Percentiles rank a stretch among this genome's conserved stretches.
phyloP scores from a whole-genome alignment of 2,888 invertebrate species.

The Cryptops parisi region DNA sequence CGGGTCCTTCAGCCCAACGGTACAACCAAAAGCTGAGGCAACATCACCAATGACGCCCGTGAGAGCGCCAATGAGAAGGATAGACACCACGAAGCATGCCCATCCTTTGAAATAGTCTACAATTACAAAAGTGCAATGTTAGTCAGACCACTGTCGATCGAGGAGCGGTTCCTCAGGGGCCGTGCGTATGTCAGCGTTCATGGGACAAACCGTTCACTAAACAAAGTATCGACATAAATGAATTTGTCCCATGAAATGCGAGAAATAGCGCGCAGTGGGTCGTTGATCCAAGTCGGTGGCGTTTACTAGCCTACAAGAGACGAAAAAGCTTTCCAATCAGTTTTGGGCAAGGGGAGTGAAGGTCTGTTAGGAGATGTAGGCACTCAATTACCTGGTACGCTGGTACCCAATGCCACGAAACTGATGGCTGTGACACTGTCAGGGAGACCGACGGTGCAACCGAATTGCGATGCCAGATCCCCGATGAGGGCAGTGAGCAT shows the following conservation, averaged over 20 bases:
- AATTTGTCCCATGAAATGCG: no score
- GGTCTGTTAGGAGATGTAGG: no score
- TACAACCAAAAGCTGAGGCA: constrained; percentile 95
- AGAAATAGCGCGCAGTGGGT: no score
- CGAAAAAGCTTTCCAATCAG: no score
- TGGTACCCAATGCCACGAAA: constrained; percentile 95
- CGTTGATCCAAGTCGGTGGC: no score
- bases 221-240: no score
- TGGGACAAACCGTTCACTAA: no score
- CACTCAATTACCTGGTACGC: constrained; percentile 81
- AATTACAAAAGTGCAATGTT: background rate
- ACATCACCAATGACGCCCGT: constrained; percentile 96
- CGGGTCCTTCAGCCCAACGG: constrained; percentile 87
- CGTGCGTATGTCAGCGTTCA: no score
- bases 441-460: constrained; percentile 90
- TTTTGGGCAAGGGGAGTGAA: no score
- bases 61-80: constrained; percentile 78
- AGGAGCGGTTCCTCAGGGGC: no score
- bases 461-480: constrained; percentile 93
- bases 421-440: constrained; percentile 96
- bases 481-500: constrained; percentile 91
- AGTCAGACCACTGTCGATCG: no score
- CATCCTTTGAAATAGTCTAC: constrained; percentile 86
- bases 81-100: constrained; percentile 84
- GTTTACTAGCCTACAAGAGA: no score